Base-by-base conservation (phyloP, 2,113 vertebrate genomes). In the Corythaixoides concolor region DNA sequence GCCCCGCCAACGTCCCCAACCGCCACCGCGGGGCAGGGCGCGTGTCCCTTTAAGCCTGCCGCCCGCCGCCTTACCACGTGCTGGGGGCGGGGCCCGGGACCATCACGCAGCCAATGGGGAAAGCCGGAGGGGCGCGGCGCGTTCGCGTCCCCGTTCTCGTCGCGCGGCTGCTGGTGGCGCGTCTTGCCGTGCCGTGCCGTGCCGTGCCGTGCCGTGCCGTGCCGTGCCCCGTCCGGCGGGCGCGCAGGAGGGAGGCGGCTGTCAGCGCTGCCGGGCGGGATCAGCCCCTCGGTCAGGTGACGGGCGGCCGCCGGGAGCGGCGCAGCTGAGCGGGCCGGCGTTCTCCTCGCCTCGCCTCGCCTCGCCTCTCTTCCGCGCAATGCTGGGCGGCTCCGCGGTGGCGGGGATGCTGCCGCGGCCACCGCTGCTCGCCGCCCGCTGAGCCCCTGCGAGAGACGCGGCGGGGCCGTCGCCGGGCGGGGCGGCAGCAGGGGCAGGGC, bases 391-490 rank as follows among this genome's bases (percentile, higher is more conserved):
- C 87, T 78, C 68, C 67, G 47, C 85, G 50, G 95, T 74, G n/a
- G 85, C 64, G 64, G 89, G 81, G 83, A 88, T 93, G 94, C 90
- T 85, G 68, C 88, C 47, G 59, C 69, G 37, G 62, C 91, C 58
- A 70, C 84, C 66, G 59, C 85, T 23, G 68, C 81, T 78, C 15
- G 85, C 90, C 43, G 84, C 93, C 30, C 56, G 75, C 92, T 97
- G 96, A 86, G 53, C 50, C 27, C 32, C 62, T 27, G 69, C 21
- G 11, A 27, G 47, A 63, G 18, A 32, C 60, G 50, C 39, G n/a
- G 80, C 18, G 58, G 37, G 37, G 52, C 76, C 39, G 62, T 47
- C 50, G 67, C 49, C 47, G 16, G 43, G 50, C 21, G 14, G 85
- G 45, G 45, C 30, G 49, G 74, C 39, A 41, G 56, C 49, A 28